Evolutionary conservation across 2,113 vertebrate genomes (phyloP), one percentile per base, ranked within the genome.

Genomic region (Chunga burmeisteri): DNA sequence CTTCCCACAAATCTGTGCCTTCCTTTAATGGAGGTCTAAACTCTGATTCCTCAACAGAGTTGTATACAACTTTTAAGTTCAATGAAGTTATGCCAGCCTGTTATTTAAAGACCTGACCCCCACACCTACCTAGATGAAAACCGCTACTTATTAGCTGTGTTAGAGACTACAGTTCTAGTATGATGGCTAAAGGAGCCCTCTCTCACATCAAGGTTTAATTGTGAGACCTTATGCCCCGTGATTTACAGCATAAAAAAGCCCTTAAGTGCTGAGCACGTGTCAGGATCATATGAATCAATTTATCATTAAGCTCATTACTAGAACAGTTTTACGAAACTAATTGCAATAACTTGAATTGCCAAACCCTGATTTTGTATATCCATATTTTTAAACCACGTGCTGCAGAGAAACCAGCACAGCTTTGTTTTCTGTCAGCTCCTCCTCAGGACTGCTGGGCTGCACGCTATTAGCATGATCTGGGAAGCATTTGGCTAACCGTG

Each of bases 251-350:
- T 18, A 22, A 53, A 59, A 67, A 52, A 34, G 27, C 25, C 6
- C 7, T 0, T 19, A 55, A 71, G 16, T 22, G 7, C 22, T 21
- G 23, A 83, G 44, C 15, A 63, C 3, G 1, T 2, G 10, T 27
- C 56, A 91, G 65, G 27, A 67, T 25, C 16, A 32, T 13, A 63
- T 46, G 7, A 83, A 68, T 32, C 47, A 67, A 53, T 38, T 29
- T 80, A 44, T 77, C 83, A 18, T 11, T 47, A 86, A 70, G 20
- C 1, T 53, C 40, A 26, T 29, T 61, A 70, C 11, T 30, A 22
- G 17, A 80, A 50, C 9, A 11, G 30, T 80, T 75, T 86, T 17
- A 61, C 25, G 4, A 81, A 44, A 32, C 5, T 29, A 63, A 85
- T 10, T 65, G 40, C 25, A 89, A 8, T 61, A 29, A 82, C 56